phyloP scores from a whole-genome alignment of 2,888 invertebrate genomes.

The Mimumesa dahlbomi region DNA sequence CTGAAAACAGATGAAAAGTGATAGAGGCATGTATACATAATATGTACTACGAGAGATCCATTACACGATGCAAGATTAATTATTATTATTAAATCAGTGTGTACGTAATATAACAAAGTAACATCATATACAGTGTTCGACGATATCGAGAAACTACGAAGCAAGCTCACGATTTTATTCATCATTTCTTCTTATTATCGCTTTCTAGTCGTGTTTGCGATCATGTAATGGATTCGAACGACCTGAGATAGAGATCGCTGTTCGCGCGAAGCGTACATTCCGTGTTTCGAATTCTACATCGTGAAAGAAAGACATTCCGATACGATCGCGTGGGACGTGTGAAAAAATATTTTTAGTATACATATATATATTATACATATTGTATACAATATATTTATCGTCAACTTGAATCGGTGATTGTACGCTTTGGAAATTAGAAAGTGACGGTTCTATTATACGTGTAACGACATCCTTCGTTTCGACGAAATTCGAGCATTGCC shows the following conservation, averaged over 20 bases:
- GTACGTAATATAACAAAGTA: neutral
- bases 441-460: slow-evolving; percentile 35
- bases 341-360: too few relatives aligned
- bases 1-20: slow-evolving; percentile 12
- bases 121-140: too few relatives aligned
- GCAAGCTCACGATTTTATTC: neutral
- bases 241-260: slow-evolving; percentile 8
- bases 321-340: too few relatives aligned
- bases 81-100: neutral
- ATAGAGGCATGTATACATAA: slow-evolving; percentile 22
- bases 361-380: too few relatives aligned
- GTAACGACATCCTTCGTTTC: slow-evolving; percentile 12
- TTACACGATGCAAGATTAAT: slow-evolving; percentile 18
- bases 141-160: neutral
- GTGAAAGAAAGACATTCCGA: neutral
- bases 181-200: neutral
- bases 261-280: slow-evolving; percentile 30
- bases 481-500: slow-evolving; percentile 53
- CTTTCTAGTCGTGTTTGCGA: neutral
- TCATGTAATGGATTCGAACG: slow-evolving; percentile 21
- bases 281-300: slow-evolving; percentile 14
- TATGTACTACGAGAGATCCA: slow-evolving; percentile 1
- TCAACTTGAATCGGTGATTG: too few relatives aligned
- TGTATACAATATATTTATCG: too few relatives aligned
- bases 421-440: slow-evolving; percentile 32